Evolutionary conservation across 2,888 invertebrate genomes (phyloP).

Genomic region (Papilio protenor): DNA sequence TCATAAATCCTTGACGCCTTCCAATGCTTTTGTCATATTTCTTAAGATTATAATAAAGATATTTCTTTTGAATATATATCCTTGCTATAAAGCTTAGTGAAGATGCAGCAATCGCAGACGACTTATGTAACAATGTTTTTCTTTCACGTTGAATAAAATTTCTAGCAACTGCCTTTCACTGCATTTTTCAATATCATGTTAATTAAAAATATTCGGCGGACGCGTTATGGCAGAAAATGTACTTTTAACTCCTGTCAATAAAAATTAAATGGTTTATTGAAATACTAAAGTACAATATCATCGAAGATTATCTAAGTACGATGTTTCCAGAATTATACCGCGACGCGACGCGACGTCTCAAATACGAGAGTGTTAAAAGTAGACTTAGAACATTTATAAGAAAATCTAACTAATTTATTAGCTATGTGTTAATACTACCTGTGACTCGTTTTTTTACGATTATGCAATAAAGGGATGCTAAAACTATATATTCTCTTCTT

Average conservation of each 20-base stretch:
- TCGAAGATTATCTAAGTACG: background rate
- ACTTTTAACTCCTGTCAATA: background rate
- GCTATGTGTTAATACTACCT: too few relatives aligned
- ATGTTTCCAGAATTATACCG: background rate
- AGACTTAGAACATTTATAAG: too few relatives aligned
- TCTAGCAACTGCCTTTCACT: background rate
- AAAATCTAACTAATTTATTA: too few relatives aligned
- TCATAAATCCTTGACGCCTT: conserved; percentile 38
- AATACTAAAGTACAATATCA: background rate
- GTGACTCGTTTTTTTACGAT: too few relatives aligned
- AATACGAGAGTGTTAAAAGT: too few relatives aligned
- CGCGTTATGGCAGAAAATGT: background rate
- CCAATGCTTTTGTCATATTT: conserved; percentile 21
- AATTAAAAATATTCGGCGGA: background rate
- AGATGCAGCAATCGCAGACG: background rate
- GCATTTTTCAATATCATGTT: background rate
- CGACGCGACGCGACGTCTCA: too few relatives aligned
- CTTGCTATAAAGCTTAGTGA: conserved; percentile 13
- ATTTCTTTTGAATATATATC: background rate
- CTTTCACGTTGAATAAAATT: background rate
- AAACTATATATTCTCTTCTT: background rate
- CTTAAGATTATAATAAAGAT: conserved; percentile 11
- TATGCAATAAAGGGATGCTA: background rate
- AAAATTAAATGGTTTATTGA: background rate
- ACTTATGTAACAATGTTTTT: background rate